Base-by-base conservation (phyloP, 2,113 vertebrate species). In the Connochaetes taurinus region DNA sequence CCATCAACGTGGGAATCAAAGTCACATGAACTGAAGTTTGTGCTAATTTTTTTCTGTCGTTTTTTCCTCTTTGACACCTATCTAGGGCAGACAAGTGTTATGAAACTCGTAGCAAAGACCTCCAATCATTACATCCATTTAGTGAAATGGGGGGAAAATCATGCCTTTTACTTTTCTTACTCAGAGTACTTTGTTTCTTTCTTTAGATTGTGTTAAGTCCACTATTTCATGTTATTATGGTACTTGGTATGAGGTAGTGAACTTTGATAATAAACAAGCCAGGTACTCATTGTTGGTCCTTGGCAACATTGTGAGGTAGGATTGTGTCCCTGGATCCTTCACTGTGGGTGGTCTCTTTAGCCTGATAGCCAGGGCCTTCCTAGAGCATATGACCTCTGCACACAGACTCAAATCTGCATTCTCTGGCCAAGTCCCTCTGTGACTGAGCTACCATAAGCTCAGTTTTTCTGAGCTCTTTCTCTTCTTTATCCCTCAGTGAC, bases 1-100 rank as follows among this genome's bases (percentile, higher is more conserved):
- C 95, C 97, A 97, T 67, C 89, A 86, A 95, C 80, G 87, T 98
- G 98, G 96, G 98, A 98, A 97, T 92, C 74, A 64, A 97, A 97
- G 97, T 98, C 98, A 98, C 97, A 91, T 97, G 98, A 96, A 83
- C 57, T 89, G 10, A 36, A 62, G 25, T 60, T 90, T 85, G 89
- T 50, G 83, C 86, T 93, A 7, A 82, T 43, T 91, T 91, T 87
- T 82, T 83, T 67, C 21, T 58, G 21, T 87, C 36, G 8, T 93
- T 89, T 95, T 91, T 88, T 67, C 50, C 95, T 91, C 88, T 96
- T 83, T 71, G 80, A 95, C 89, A 96, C 95, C 96, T 97, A 45
- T 60, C 62, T 33, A 17, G 64, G 36, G 12, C 47, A 27, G 45
- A 53, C 0, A 0, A 55, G 47, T 89, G 36, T 85, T 80, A 84